These are phyloP conservation scores for Agrochola litura DNA, from an alignment of 2,888 invertebrate species.

Conservation along the genomic window DNA sequence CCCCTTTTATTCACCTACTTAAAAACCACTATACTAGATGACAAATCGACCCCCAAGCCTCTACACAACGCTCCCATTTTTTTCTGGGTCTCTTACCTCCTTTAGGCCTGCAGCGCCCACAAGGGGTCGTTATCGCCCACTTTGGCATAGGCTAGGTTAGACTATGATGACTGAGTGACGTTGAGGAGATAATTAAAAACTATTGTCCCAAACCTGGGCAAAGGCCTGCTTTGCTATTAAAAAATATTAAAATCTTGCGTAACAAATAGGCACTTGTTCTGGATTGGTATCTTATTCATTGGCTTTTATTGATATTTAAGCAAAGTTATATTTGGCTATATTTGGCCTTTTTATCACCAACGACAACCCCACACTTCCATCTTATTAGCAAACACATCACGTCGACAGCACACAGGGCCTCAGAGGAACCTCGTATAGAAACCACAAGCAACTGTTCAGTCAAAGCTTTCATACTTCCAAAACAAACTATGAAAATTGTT, in stretches of 20 bases:
- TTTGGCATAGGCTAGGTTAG: no score
- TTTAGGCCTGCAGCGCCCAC: no score
- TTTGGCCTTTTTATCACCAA: constrained; percentile 7
- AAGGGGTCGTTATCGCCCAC: no score
- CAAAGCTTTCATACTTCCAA: constrained; percentile 3
- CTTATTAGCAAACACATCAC: constrained; percentile 19
- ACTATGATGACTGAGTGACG: background rate
- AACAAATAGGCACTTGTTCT: background rate
- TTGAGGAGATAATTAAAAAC: background rate
- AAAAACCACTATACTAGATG: no score
- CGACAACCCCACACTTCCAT: background rate
- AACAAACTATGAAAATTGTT: constrained; percentile 18
- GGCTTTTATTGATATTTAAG: background rate
- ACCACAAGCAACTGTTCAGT: constrained; percentile 16
- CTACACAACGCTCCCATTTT: no score
- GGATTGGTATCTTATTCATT: background rate
- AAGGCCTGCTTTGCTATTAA: background rate
- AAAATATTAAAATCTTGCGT: background rate
- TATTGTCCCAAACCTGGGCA: no score
- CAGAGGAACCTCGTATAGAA: background rate
- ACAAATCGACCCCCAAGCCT: no score
- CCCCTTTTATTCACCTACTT: no score
- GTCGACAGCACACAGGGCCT: background rate
- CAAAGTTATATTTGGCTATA: background rate
- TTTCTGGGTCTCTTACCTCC: no score